Base-by-base conservation (phyloP, 2,797 vertebrate species). In the Sebastes taczanowskii region DNA sequence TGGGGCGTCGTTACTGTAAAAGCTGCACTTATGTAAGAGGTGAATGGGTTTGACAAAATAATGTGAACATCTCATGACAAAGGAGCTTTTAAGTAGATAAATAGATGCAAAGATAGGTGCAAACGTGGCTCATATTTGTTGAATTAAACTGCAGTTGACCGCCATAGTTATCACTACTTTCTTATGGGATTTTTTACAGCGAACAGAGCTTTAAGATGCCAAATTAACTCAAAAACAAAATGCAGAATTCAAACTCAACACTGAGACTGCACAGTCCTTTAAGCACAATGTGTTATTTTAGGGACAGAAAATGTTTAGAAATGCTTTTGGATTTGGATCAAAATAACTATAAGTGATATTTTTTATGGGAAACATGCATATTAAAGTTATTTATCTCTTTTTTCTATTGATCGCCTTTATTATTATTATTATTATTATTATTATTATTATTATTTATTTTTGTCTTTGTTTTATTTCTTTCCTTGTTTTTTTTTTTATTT, bases 1-100 rank as follows among this genome's bases (percentile, higher is more conserved):
- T 7, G 29, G 35, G 25, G 46, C 1, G 63, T 30, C 30, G 27
- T 55, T 20, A 16, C 1, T 20, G n/a, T 77, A 22, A 56, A 75
- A 74, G 81, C 74, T 67, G 46, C 61, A 52, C 63, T 71, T 38
- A 38, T 20, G 11, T 67, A n/a, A 49, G 22, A 23, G 49, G n/a
- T 11, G 9, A 53, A 23, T 11, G 27, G 58, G 18, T 42, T 13
- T 23, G 42, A 69, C 18, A 10, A 38, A 42, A 16, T 30, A 18
- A 52, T 65, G 58, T 11, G 22, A 80, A 80, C 25, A 53, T 4
- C 23, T 63, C 59, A 7, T 38, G 20, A 58, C 7, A 59, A 46
- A 56, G 29, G 16, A 64, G 5, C n/a, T 55, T 77, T 49, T 49
- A 49, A 49, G 0, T 16, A 16, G 14, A 42, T 16, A 35, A 35